These are phyloP conservation scores for Pionites leucogaster DNA, from an alignment of 2,113 vertebrate species.

Conservation along the genomic window DNA sequence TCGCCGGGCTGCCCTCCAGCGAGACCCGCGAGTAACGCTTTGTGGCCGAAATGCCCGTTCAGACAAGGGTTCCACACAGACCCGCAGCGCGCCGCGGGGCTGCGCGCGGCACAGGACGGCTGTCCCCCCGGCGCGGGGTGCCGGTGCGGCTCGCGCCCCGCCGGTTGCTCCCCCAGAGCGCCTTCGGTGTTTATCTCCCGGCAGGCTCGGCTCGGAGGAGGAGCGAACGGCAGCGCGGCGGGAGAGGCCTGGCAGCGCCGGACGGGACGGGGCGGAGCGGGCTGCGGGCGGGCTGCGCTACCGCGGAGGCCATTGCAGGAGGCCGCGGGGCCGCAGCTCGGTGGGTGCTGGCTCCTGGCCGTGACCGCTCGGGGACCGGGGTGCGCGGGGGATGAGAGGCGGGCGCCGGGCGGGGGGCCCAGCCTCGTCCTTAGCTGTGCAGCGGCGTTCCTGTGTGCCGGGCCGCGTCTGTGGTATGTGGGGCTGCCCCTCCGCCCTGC, in stretches of 20 bases:
- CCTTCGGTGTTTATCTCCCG: background rate
- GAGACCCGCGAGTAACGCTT: rapidly evolving
- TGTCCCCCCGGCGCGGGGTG: rapidly evolving
- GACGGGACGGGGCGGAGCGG: background rate
- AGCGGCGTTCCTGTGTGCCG: background rate
- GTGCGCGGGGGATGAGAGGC: background rate
- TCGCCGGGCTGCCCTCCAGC: background rate
- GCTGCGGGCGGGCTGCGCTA: background rate
- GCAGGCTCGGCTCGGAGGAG: background rate
- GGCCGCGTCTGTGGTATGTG: background rate
- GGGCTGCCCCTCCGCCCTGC: background rate
- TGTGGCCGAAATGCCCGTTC: background rate
- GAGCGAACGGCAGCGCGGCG: background rate
- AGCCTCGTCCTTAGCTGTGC: background rate
- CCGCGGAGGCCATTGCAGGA: background rate
- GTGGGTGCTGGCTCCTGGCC: background rate
- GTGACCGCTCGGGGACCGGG: background rate
- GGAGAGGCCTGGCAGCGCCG: background rate
- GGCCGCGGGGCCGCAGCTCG: background rate
- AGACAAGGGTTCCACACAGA: background rate
- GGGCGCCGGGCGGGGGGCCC: too few relatives aligned
- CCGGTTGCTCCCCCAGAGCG: rapidly evolving
- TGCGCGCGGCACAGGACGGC: rapidly evolving
- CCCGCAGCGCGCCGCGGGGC: too few relatives aligned
- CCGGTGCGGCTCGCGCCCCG: rapidly evolving